A percentile compares a stretch with the other conserved stretches of the same genome.
phyloP scores from a whole-genome alignment of 2,113 vertebrate genomes.

The Penelope pileata region DNA sequence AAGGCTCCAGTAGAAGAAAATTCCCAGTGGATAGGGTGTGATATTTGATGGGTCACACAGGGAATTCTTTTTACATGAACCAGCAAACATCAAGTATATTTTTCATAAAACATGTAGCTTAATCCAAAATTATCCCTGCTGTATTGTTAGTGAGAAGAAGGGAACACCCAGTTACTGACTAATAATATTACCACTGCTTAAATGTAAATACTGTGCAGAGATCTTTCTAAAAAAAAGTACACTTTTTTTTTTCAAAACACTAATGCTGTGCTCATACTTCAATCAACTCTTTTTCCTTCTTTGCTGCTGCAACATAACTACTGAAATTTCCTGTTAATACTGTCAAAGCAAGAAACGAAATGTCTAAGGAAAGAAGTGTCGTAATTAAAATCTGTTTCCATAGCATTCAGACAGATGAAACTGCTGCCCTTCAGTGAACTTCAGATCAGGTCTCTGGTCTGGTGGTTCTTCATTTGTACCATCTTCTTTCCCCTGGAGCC shows the following conservation, averaged over 20 bases:
- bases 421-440: background rate
- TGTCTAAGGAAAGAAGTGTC: background rate
- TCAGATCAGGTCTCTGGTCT: background rate
- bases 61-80: constrained; percentile 52
- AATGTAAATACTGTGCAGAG: constrained; percentile 12
- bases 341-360: background rate
- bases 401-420: background rate
- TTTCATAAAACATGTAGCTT: constrained; percentile 43
- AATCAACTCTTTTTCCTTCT: background rate
- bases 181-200: constrained; percentile 45
- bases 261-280: background rate
- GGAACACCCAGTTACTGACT: constrained; percentile 65
- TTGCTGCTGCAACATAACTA: background rate
- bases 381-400: constrained; percentile 5
- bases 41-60: constrained; percentile 15
- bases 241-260: background rate
- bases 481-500: background rate
- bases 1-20: constrained; percentile 23
- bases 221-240: background rate
- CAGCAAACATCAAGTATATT: constrained; percentile 38
- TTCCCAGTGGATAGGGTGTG: constrained; percentile 27
- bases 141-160: constrained; percentile 28
- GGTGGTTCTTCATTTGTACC: background rate
- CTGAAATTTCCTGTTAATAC: background rate
- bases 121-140: constrained; percentile 50